These are phyloP conservation scores for Plagiodera versicolora DNA, from an alignment of 2,888 invertebrate genomes.

Conservation along the genomic window DNA sequence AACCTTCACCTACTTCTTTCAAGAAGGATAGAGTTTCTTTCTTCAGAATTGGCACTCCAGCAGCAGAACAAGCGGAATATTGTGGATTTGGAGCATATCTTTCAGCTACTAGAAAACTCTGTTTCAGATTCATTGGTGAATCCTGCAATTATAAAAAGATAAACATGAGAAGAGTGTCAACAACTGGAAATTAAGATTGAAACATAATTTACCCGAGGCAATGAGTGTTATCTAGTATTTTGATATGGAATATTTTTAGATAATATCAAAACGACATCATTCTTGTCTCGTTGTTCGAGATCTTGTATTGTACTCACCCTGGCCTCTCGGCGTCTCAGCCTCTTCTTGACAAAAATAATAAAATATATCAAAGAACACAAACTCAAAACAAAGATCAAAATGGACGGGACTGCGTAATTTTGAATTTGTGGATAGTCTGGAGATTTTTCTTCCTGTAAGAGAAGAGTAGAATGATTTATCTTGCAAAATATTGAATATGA, in stretches of 20 bases:
- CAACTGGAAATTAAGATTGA: not conserved
- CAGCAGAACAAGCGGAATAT: constrained; percentile 61
- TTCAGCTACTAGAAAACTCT: constrained; percentile 66
- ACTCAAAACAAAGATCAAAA: constrained; percentile 22
- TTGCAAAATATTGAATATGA: too few relatives aligned
- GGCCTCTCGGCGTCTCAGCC: constrained; percentile 31
- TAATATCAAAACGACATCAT: too few relatives aligned
- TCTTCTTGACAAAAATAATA: constrained; percentile 26
- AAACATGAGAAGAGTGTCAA: not conserved
- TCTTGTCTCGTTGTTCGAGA: too few relatives aligned
- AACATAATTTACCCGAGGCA: too few relatives aligned
- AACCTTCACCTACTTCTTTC: constrained; percentile 83
- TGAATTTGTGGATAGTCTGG: constrained; percentile 20
- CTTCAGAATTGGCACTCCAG: constrained; percentile 63
- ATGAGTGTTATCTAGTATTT: too few relatives aligned
- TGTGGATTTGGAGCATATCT: constrained; percentile 77
- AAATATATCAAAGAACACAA: constrained; percentile 25
- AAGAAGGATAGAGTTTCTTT: constrained; percentile 70
- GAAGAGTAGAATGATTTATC: constrained; percentile 10
- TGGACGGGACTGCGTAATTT: constrained; percentile 25
- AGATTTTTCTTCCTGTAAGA: constrained; percentile 31
- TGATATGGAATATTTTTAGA: too few relatives aligned
- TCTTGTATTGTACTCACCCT: constrained; percentile 30
- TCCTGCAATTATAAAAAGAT: constrained; percentile 56
- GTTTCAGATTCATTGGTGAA: constrained; percentile 60